A percentile compares a stretch with the other conserved stretches of the same genome.
Evolutionary conservation across 1,140 invertebrate genomes (phyloP).

Genomic region (Solenopsis invicta): DNA sequence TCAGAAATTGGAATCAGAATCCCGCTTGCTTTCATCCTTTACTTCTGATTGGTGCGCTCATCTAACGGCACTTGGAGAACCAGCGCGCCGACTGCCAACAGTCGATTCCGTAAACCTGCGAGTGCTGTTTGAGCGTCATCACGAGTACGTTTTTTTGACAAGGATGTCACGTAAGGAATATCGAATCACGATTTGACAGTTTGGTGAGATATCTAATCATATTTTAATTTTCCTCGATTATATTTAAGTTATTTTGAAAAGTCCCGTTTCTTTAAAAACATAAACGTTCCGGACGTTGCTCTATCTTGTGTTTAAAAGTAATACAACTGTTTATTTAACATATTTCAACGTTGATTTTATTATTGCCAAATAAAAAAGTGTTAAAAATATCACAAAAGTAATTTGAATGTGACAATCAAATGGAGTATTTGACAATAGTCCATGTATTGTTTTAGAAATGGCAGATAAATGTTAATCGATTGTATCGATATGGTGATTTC

Average conservation of each 20-base stretch:
- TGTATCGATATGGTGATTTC: not conserved
- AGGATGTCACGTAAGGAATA: constrained; percentile 41
- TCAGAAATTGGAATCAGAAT: constrained; percentile 69
- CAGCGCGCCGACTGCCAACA: constrained; percentile 60
- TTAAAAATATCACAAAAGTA: constrained; percentile 1
- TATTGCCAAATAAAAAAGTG: not conserved
- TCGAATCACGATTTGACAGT: constrained; percentile 39
- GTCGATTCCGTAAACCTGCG: constrained; percentile 49
- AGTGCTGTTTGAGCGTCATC: constrained; percentile 63
- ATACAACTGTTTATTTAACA: not conserved
- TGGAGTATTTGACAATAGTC: not conserved
- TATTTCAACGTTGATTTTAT: not conserved
- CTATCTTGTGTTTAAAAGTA: not conserved
- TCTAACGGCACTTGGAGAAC: constrained; percentile 80
- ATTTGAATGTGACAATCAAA: not conserved
- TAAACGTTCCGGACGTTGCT: too few relatives aligned
- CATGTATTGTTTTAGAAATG: not conserved
- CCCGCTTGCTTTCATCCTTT: constrained; percentile 66
- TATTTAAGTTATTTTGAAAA: not conserved
- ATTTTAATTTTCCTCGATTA: not conserved
- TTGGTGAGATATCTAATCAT: constrained; percentile 53
- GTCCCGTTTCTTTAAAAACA: not conserved
- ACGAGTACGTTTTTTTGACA: constrained; percentile 28
- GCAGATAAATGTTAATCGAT: not conserved
- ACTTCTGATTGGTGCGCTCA: constrained; percentile 74